These are phyloP conservation scores for Equus quagga DNA, from an alignment of 2,113 vertebrate species.

Conservation along the genomic window DNA sequence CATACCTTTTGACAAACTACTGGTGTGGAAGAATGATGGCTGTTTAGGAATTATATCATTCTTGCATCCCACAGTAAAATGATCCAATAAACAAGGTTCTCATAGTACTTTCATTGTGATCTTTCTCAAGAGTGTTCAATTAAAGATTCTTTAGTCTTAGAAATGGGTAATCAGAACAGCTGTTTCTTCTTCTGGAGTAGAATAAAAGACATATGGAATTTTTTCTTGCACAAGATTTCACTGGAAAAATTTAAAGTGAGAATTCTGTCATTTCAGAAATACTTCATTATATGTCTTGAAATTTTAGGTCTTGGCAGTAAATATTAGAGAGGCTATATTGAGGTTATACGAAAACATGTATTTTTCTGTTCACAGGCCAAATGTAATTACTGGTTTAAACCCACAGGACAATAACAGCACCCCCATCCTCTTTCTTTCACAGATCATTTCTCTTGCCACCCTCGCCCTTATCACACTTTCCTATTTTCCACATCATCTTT, in stretches of 20 bases:
- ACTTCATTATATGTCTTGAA: neutral
- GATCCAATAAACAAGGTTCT: neutral
- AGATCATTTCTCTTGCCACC: neutral
- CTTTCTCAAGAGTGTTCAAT: neutral
- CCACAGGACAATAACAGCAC: neutral
- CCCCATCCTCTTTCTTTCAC: neutral
- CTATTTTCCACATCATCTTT: neutral
- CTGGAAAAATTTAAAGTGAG: slow-evolving; percentile 40
- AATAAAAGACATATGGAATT: neutral
- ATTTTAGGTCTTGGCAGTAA: slow-evolving; percentile 2
- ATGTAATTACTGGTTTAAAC: neutral
- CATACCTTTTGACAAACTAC: neutral
- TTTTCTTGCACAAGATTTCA: slow-evolving; percentile 2
- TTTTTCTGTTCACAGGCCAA: slow-evolving; percentile 13
- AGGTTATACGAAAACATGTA: neutral
- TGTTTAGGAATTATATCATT: neutral
- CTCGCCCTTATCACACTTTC: neutral
- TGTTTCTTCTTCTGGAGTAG: neutral
- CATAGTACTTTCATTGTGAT: neutral
- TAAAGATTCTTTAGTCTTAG: neutral
- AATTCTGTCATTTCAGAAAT: slow-evolving; percentile 38
- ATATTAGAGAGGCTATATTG: neutral
- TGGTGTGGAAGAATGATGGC: neutral
- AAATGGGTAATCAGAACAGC: neutral
- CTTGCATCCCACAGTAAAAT: neutral